A percentile compares a stretch with the other conserved stretches of the same genome.
These are phyloP conservation scores for Machaerirhynchus nigripectus DNA, from an alignment of 2,113 vertebrate genomes.

Conservation along the genomic window DNA sequence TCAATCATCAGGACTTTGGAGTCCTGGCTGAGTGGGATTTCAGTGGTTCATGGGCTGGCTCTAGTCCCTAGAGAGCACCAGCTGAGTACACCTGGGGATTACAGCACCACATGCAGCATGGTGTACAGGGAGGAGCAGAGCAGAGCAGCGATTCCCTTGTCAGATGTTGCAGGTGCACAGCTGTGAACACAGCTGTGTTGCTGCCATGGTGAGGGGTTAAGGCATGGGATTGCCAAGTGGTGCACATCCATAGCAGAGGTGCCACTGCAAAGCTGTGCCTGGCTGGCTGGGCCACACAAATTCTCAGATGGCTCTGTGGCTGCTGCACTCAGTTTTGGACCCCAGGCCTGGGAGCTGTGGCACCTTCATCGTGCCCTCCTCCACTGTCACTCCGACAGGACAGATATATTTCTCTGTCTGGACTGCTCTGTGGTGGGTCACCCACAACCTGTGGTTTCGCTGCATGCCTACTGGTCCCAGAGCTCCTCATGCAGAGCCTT, in stretches of 20 bases:
- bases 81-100: background rate
- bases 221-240: background rate
- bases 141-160: background rate
- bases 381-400: background rate
- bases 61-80: background rate
- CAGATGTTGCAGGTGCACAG: background rate
- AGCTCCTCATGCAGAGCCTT: background rate
- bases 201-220: background rate
- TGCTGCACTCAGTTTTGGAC: background rate
- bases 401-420: background rate
- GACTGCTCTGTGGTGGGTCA: background rate
- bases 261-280: background rate
- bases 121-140: background rate
- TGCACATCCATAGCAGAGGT: rapidly evolving
- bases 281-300: background rate
- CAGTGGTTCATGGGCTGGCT: background rate
- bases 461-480: background rate
- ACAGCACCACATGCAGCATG: background rate
- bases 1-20: background rate
- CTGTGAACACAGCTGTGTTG: rapidly evolving
- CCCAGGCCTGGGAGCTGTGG: background rate
- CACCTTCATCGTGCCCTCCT: background rate
- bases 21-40: background rate
- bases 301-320: background rate
- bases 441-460: background rate